Base-by-base conservation (phyloP, 2,113 vertebrate species). In the Anas platyrhynchos region DNA sequence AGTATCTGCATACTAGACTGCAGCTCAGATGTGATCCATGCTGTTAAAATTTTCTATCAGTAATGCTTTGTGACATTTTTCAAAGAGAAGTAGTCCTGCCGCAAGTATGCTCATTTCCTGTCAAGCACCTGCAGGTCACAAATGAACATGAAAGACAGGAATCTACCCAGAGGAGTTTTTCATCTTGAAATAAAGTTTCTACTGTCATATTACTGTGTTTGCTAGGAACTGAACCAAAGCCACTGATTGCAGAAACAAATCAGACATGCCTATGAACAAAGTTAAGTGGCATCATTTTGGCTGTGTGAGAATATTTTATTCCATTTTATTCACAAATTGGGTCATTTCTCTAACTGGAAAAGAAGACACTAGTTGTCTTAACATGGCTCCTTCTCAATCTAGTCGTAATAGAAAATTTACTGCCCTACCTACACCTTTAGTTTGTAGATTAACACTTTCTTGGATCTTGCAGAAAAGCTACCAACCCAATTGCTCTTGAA, bases 71-170 rank as follows among this genome's bases (percentile, higher is more conserved):
- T 91, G 82, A 94, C 95, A 91, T 77, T 73, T 92, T 92, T 94
- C 69, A 74, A 95, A 94, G 43, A 81, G 68, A 84, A 94, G 10
- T 36, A 52, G 48, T 78, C 61, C 93, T 96, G 91, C 78, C 89
- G 93, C 73, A 94, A 66, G 63, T 56, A 32, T 59, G 54, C 31
- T 92, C 62, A 65, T 94, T 96, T 93, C 72, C 67, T 94, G 92
- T 96, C 88, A 93, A 84, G 83, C 66, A 96, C 90, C 90, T 93
- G 79, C 36, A 91, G 78, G 86, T 92, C 75, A 77, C 43, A 94
- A 84, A 86, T 79, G 71, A 79, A 31, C 80, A 69, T 4, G 8
- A 83, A 94, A 91, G 94, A 92, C 77, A 96, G 75, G 54, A 86
- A 61, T 92, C 44, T 55, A 80, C 80, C 73, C 41, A 21, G 77